Evolutionary conservation across 2,797 vertebrate genomes (phyloP).

Genomic region (Vespertilio murinus): DNA sequence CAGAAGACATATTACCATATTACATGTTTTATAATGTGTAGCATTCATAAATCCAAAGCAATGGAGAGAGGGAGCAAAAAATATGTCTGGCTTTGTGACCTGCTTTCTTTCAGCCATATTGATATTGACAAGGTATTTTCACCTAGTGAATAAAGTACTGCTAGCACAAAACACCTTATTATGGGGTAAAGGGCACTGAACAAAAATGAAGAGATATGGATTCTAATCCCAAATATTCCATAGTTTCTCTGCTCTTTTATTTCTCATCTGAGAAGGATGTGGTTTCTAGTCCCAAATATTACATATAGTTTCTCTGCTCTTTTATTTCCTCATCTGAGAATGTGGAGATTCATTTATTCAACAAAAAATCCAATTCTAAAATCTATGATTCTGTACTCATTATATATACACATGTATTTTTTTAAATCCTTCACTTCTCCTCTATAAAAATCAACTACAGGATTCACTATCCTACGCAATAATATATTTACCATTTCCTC

Average conservation of each 20-base stretch:
- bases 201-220: conserved; percentile 1
- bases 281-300: not conserved
- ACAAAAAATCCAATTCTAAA: conserved; percentile 49
- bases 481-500: conserved; percentile 89
- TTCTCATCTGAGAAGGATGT: conserved; percentile 44
- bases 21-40: not conserved
- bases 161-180: conserved; percentile 19
- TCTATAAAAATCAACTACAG: conserved; percentile 34
- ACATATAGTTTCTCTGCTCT: not conserved
- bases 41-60: conserved; percentile 31
- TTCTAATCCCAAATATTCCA: conserved; percentile 34
- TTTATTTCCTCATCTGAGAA: conserved; percentile 53
- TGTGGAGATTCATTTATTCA: conserved; percentile 23
- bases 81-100: not conserved
- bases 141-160: conserved; percentile 13
- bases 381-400: not conserved
- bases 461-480: conserved; percentile 53
- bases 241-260: not conserved
- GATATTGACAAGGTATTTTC: conserved; percentile 21
- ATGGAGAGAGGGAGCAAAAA: conserved; percentile 11
- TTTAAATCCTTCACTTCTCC: not conserved
- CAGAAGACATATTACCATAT: not conserved
- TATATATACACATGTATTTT: not conserved
- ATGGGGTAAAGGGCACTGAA: not conserved
- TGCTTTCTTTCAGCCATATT: conserved; percentile 23